These are phyloP conservation scores for Cairina moschata DNA, from an alignment of 2,113 vertebrate genomes.

Conservation along the genomic window DNA sequence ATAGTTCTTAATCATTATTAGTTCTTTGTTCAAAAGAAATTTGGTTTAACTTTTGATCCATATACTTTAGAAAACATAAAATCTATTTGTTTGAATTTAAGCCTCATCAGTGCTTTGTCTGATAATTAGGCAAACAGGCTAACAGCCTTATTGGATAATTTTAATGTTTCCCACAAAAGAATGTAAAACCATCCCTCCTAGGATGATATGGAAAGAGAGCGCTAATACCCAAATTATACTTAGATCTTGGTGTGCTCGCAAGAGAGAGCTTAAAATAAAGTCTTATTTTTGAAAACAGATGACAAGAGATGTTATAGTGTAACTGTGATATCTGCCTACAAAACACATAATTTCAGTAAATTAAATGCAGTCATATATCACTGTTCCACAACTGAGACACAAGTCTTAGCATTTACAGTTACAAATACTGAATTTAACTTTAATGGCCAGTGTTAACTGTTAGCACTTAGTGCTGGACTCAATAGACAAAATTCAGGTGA, in stretches of 20 bases:
- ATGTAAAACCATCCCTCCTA: neutral
- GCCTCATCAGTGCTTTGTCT: neutral
- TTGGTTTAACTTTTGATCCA: slow-evolving; percentile 19
- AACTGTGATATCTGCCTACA: neutral
- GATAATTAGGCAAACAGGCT: neutral
- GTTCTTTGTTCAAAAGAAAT: slow-evolving; percentile 15
- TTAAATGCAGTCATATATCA: neutral
- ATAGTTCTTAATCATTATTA: slow-evolving; percentile 38
- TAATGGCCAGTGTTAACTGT: neutral
- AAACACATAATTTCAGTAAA: neutral
- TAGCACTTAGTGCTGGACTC: neutral
- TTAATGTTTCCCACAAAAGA: neutral
- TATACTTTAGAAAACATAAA: neutral
- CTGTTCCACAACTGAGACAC: neutral
- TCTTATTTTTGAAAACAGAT: neutral
- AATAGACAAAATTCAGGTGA: neutral
- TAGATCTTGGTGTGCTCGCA: neutral
- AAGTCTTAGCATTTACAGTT: neutral
- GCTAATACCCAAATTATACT: neutral
- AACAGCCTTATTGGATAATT: neutral
- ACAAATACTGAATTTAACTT: slow-evolving; percentile 49
- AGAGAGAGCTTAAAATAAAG: neutral
- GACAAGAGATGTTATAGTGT: neutral
- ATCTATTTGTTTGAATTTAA: neutral
- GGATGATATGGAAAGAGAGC: neutral